phyloP scores from a whole-genome alignment of 2,113 vertebrate genomes.

The Galeopterus variegatus region DNA sequence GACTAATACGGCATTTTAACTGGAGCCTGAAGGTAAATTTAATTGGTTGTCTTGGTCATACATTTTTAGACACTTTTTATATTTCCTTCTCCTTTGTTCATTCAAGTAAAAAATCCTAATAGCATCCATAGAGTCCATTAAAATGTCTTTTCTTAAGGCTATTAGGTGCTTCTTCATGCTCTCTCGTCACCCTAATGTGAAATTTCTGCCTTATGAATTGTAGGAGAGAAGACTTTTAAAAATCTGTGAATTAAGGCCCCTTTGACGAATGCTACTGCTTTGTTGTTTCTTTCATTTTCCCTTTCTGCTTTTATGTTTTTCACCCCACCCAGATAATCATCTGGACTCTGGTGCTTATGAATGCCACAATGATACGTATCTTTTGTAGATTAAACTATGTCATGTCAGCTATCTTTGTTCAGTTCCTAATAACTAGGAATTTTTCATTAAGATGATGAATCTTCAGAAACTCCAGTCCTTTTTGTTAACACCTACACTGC shows the following conservation, averaged over 20 bases:
- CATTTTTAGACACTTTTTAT: constrained; percentile 7
- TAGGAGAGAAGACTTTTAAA: constrained; percentile 41
- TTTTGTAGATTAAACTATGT: constrained; percentile 65
- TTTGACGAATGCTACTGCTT: constrained; percentile 69
- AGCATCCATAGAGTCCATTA: constrained; percentile 23
- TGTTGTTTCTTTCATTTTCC: constrained; percentile 64
- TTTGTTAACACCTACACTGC: constrained; percentile 49
- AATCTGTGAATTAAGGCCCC: constrained; percentile 67
- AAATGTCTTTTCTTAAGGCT: constrained; percentile 54
- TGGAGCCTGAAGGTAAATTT: neutral
- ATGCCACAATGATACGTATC: neutral
- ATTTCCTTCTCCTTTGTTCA: neutral
- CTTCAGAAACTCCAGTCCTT: constrained; percentile 35
- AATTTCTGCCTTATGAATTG: constrained; percentile 58
- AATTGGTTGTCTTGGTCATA: neutral
- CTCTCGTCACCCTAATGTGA: constrained; percentile 1
- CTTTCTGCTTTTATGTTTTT: constrained; percentile 60
- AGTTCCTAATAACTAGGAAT: constrained; percentile 28
- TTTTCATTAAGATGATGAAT: constrained; percentile 61
- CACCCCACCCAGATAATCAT: constrained; percentile 66
- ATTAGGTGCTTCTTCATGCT: constrained; percentile 37
- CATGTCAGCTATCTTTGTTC: constrained; percentile 57
- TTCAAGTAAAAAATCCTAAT: constrained; percentile 57
- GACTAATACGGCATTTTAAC: neutral
- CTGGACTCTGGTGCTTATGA: constrained; percentile 39